phyloP scores from a whole-genome alignment of 2,888 invertebrate species.

The Synergus japonicus region DNA sequence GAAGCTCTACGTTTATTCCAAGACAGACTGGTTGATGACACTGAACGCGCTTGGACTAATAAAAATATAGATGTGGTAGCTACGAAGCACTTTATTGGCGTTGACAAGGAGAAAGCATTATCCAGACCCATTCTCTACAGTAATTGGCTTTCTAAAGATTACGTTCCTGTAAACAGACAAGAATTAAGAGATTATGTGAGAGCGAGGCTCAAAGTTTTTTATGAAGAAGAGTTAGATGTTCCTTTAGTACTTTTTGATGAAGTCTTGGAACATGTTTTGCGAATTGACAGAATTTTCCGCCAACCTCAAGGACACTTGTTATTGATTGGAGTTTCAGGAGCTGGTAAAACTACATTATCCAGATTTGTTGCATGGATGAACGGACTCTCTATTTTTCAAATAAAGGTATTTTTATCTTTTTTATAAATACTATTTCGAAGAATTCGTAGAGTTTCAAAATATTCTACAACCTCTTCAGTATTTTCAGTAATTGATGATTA shows the following conservation, averaged over 20 bases:
- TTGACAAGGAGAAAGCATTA: constrained; percentile 91
- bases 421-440: too few relatives aligned
- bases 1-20: constrained; percentile 99
- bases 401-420: constrained; percentile 83
- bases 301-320: constrained; percentile 99
- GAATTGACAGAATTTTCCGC: constrained; percentile 99
- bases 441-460: too few relatives aligned
- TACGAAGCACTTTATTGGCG: constrained; percentile 95
- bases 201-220: constrained; percentile 97
- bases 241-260: constrained; percentile 99
- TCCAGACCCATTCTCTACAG: constrained; percentile 97
- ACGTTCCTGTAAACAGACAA: constrained; percentile 96
- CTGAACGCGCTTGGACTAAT: constrained; percentile 98
- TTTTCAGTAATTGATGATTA: too few relatives aligned
- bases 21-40: constrained; percentile 94
- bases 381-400: constrained; percentile 98
- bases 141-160: constrained; percentile 99
- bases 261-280: constrained; percentile 98
- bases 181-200: constrained; percentile 97
- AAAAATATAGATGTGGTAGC: constrained; percentile 97
- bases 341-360: constrained; percentile 99
- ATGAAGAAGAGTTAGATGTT: constrained; percentile 99
- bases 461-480: too few relatives aligned
- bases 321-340: constrained; percentile 98
- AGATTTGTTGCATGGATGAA: constrained; percentile 99